Evolutionary conservation across 2,113 vertebrate genomes (phyloP), one percentile per base, ranked within the genome.

Genomic region (Platysteira castanea): DNA sequence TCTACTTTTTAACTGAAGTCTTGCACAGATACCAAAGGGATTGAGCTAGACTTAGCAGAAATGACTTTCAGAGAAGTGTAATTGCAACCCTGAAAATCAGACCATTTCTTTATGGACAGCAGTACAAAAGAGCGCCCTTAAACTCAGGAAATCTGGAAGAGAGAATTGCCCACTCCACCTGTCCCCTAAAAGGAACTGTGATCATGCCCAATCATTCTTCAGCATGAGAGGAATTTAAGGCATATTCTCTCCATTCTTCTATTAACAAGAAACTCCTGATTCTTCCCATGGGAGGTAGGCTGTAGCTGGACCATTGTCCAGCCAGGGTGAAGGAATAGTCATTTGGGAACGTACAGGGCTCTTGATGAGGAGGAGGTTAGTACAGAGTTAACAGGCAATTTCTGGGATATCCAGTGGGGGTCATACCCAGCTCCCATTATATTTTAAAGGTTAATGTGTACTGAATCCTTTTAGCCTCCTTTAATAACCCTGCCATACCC

Each of bases 71-170:
- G 54, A 74, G 39, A 11, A 65, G 8, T 35, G 11, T 26, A 59
- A 77, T 18, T 33, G 30, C 33, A 83, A 14, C 6, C 5, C 39
- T 52, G 52, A 56, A 90, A 78, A 64, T 60, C 46, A 61, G 16
- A 11, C 2, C 3, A 3, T 50, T 49, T 82, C 12, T 42, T 83
- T 69, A 33, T 13, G 21, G 30, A 30, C 0, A 0, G 13, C 18
- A 20, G 6, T 11, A 23, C 7, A 30, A 83, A 71, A 56, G 2
- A 39, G 16, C 9, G 7, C 6, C 35, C 49, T 61, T 53, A 79
- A 13, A 15, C 37, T 7, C 18, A 56, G 42, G 31, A 82, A 52
- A 37, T 69, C n/a, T 56, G 27, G 6, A 71, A 31, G 39, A 75
- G 11, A 59, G 22, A 30, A 28, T 53, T 85, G 4, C 7, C 69